Evolutionary conservation across 1,140 invertebrate genomes (phyloP), one percentile per base, ranked within the genome.

Genomic region (Drosophila ironensis): DNA sequence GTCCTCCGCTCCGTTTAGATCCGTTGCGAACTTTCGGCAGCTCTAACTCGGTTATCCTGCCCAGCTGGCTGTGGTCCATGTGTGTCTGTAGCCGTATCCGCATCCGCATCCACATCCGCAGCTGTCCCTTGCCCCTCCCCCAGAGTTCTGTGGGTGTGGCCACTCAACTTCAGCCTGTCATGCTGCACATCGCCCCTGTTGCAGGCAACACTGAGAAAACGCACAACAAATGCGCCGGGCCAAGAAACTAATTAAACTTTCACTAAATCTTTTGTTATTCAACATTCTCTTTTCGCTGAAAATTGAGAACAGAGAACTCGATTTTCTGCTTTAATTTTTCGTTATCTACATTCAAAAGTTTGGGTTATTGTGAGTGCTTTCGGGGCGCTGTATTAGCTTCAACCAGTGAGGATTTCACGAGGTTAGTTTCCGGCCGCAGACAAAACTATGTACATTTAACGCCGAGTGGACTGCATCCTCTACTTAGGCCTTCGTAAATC

Each of bases 371-470:
- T n/a, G n/a, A n/a, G 8, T 16, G 8, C 6, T 40, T 61, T 37
- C 45, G n/a, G n/a, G n/a, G n/a, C n/a, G n/a, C n/a, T 72, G 64
- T 66, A 80, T 77, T 70, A 73, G 77, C 47, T 60, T 70, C 41
- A 47, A 47, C 35, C 61, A 38, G 59, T 69, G 63, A 82, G 80
- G n/a, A n/a, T 84, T 84, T 86, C 70, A 86, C 77, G 80, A 64
- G 81, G 80, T 80, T 80, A 80, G 73, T 80, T 80, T 61, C 42
- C 59, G 56, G 40, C 72, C 41, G 42, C 74, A 72, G 45, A 64
- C 69, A 76, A 81, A 76, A 82, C 77, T 84, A 63, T 50, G 69
- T 70, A 73, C 59, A 86, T 71, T 86, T 82, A 86, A 73, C 74
- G 69, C 80, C 72, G 63, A 86, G 86, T 70, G 54, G 74, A 59